Evolutionary conservation across 2,888 invertebrate genomes (phyloP), one percentile per base, ranked within the genome.

Genomic region (Geophilus truncorum): DNA sequence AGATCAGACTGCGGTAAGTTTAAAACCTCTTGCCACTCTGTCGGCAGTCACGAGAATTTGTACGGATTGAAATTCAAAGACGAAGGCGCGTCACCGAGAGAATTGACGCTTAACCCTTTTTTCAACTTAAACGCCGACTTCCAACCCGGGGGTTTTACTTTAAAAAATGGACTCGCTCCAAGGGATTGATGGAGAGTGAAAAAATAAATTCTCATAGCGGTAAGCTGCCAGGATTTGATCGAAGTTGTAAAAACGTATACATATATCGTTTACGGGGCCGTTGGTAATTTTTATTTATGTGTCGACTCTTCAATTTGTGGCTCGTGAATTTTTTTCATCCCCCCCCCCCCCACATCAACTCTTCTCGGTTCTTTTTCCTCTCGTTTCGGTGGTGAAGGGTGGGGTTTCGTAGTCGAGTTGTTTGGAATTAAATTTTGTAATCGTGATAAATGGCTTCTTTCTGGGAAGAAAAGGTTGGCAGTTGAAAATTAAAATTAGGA

Each of bases 1-100:
- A 32, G 77, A 77, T 36, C 77, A 34, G 77, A 77, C 77, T 77
- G 77, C 36, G 77, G 77, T 77, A 34, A 77, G 34, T 36, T 32
- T 77, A 77, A 77, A 77, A 77, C 34, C 77, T 32, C 76, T 32
- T 51, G 51, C 51, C 51, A 51, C 51, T 51, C 51, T 51, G 51
- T 51, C 51, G 51, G 51, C 18, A 51, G 51, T 51, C 51, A 51
- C 51, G 51, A 51, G 51, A 51, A 51, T 51, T 51, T 51, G 51
- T n/a, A 51, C 51, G 51, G 51, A 51, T 51, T 51, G 51, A 51
- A 51, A 51, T 51, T 51, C 51, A 51, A 51, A 51, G 51, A 51
- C 51, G 51, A 51, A 18, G 51, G 51, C 7, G 51, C 18, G 51
- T 51, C 51, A 18, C 51, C 51, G 51, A 51, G 18, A 51, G 51